These are phyloP conservation scores for Sphyrna mokarran DNA, from an alignment of 2,113 vertebrate species.

Conservation along the genomic window DNA sequence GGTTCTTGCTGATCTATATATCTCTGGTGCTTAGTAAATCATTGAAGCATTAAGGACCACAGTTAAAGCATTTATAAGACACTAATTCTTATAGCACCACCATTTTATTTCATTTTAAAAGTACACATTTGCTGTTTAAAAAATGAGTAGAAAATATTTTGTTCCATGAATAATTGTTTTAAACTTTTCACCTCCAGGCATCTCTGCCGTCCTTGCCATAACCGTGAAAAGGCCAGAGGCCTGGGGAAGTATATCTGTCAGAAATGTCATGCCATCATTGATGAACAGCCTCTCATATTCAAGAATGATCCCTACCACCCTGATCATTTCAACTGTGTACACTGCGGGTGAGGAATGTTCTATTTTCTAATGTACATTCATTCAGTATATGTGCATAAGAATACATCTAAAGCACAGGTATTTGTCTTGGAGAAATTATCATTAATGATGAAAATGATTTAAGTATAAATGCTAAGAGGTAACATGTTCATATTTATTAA, in stretches of 20 bases:
- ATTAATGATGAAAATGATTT: not conserved
- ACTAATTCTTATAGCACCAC: not conserved
- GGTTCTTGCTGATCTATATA: not conserved
- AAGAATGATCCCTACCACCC: slow-evolving; percentile 97
- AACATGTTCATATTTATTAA: not conserved
- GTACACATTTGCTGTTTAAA: not conserved
- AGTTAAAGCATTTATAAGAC: not conserved
- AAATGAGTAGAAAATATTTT: not conserved
- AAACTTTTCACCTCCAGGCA: slow-evolving; percentile 61
- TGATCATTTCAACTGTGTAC: slow-evolving; percentile 96
- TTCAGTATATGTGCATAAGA: not conserved
- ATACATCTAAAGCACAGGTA: not conserved
- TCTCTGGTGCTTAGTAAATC: not conserved
- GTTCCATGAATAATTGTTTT: not conserved
- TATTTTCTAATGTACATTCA: not conserved
- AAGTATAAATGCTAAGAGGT: not conserved
- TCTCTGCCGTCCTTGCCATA: slow-evolving; percentile 91
- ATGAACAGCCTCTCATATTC: slow-evolving; percentile 88
- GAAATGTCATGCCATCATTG: slow-evolving; percentile 94
- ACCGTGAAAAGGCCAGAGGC: slow-evolving; percentile 86
- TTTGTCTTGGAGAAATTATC: not conserved
- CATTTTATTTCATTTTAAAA: not conserved
- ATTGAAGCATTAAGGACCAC: not conserved
- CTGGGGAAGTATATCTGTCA: slow-evolving; percentile 96
- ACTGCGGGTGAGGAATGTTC: slow-evolving; percentile 76